Conservation (phyloP, 2,888 invertebrate species). For the Byasa hedistus region DNA sequence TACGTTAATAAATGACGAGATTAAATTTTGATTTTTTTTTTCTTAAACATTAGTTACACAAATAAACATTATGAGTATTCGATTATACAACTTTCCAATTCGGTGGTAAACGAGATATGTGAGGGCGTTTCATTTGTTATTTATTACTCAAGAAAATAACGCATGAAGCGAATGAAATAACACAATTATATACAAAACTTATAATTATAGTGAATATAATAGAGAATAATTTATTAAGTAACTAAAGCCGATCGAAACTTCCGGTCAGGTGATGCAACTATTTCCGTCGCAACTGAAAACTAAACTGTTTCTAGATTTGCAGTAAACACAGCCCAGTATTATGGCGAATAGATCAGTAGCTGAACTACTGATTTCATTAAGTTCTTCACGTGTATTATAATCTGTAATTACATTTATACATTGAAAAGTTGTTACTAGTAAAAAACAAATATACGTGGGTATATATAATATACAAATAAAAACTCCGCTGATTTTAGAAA, state of each 20-base stretch:
- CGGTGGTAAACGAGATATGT: conserved; percentile 70
- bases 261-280: background rate
- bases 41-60: conserved; percentile 44
- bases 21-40: conserved; percentile 37
- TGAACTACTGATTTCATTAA: too few relatives aligned
- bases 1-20: conserved; percentile 62
- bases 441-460: too few relatives aligned
- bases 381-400: too few relatives aligned
- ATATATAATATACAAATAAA: too few relatives aligned
- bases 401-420: too few relatives aligned
- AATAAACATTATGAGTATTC: conserved; percentile 61
- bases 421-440: too few relatives aligned
- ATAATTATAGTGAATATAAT: background rate
- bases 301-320: background rate
- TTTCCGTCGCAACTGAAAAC: too few relatives aligned
- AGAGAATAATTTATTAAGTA: conserved; percentile 26
- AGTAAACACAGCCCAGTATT: conserved; percentile 23
- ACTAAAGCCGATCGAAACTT: conserved; percentile 14
- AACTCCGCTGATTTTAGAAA: too few relatives aligned
- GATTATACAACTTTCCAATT: conserved; percentile 52
- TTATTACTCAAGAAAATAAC: conserved; percentile 13
- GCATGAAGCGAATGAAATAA: conserved; percentile 14
- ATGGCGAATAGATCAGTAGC: conserved; percentile 17
- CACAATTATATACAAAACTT: conserved; percentile 15
- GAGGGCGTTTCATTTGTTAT: conserved; percentile 31